These are phyloP conservation scores for Drosophila melanica DNA, from an alignment of 1,140 invertebrate genomes.

Conservation along the genomic window DNA sequence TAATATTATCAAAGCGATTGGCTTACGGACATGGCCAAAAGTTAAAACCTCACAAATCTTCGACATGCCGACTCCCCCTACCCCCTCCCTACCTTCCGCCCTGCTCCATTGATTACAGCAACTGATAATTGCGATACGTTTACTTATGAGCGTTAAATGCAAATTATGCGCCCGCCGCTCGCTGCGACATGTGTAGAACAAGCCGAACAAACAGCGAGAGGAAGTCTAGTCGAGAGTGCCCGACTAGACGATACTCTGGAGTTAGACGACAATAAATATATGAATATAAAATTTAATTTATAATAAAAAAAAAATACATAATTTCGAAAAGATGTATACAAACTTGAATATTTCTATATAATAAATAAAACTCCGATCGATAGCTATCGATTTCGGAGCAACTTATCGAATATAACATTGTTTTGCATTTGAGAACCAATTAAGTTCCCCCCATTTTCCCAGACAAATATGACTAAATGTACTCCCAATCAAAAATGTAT, in stretches of 20 bases:
- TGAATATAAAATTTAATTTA: no score
- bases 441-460: not conserved
- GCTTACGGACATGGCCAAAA: constrained; percentile 37
- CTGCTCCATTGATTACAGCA: constrained; percentile 42
- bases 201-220: not conserved
- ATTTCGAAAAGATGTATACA: no score
- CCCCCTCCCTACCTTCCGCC: not conserved
- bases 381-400: no score
- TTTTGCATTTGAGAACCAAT: no score
- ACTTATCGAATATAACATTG: no score
- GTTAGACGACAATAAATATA: no score
- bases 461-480: no score
- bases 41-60: constrained; percentile 48
- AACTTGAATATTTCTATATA: no score
- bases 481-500: no score
- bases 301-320: not conserved
- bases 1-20: constrained; percentile 52
- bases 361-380: no score
- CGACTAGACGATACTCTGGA: no score
- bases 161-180: constrained; percentile 39
- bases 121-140: constrained; percentile 59
- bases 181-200: constrained; percentile 14
- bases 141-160: constrained; percentile 66
- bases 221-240: no score
- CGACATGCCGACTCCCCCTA: not conserved